These are phyloP conservation scores for Holocentrus rufus DNA, from an alignment of 2,797 vertebrate genomes.

Conservation along the genomic window DNA sequence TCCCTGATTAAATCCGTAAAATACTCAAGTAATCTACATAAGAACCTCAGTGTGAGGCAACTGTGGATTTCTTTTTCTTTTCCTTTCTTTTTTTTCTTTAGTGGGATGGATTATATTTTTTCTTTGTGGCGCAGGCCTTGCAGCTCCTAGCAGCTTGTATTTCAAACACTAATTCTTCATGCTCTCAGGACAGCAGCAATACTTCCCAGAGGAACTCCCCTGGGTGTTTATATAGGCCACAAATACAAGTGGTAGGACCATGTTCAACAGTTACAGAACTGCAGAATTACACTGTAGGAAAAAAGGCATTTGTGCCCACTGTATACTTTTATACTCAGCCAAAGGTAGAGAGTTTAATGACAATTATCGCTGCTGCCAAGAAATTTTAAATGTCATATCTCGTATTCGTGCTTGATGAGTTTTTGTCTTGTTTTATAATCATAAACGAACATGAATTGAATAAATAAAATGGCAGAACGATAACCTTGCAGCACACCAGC, in stretches of 20 bases:
- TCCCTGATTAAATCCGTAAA: constrained; percentile 69
- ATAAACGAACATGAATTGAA: no score
- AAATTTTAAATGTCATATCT: no score
- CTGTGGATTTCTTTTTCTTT: constrained; percentile 29
- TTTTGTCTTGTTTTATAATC: not conserved
- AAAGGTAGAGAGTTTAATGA: not conserved
- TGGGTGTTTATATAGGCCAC: constrained; percentile 59
- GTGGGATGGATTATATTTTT: constrained; percentile 59
- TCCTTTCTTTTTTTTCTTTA: constrained; percentile 1
- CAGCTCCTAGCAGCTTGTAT: constrained; percentile 58
- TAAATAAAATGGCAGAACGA: no score
- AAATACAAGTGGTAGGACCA: constrained; percentile 25
- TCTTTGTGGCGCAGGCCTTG: constrained; percentile 44
- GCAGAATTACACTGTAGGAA: constrained; percentile 20
- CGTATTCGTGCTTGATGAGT: no score
- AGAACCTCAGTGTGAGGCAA: constrained; percentile 46
- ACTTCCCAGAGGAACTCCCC: constrained; percentile 53
- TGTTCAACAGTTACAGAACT: not conserved
- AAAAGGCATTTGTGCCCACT: not conserved
- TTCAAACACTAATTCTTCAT: constrained; percentile 68
- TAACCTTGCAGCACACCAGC: no score
- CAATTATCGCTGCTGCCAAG: no score
- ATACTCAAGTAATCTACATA: constrained; percentile 71
- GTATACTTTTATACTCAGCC: no score
- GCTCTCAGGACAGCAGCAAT: constrained; percentile 53